These are phyloP conservation scores for Pantala flavescens DNA, from an alignment of 1,140 invertebrate species.

Conservation along the genomic window DNA sequence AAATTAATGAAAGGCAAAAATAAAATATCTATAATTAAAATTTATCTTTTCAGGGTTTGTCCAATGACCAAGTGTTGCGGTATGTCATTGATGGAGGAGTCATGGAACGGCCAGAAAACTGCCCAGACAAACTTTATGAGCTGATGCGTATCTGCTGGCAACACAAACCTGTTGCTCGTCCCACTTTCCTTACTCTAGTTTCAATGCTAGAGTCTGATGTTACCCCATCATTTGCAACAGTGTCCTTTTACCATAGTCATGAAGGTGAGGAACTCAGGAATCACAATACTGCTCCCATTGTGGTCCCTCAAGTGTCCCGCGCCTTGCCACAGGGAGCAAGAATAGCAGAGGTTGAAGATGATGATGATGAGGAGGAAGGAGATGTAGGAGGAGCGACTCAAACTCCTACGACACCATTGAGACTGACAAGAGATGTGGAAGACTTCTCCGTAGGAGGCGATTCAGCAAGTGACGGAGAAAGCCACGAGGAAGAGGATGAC, in stretches of 20 bases:
- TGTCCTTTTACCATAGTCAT: conserved; percentile 69
- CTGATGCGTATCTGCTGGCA: conserved; percentile 87
- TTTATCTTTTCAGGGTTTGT: conserved; percentile 42
- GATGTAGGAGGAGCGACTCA: conserved; percentile 16
- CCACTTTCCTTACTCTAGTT: conserved; percentile 74
- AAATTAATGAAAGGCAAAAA: no score
- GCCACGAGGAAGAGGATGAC: background rate
- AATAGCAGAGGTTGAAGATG: background rate
- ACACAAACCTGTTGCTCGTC: conserved; percentile 59
- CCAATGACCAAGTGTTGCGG: conserved; percentile 66
- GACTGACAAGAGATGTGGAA: conserved; percentile 11
- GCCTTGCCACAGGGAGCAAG: background rate
- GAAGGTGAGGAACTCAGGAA: conserved; percentile 46
- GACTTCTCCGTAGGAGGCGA: conserved; percentile 11
- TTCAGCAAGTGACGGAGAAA: background rate
- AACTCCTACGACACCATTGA: conserved; percentile 14
- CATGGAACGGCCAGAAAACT: conserved; percentile 88
- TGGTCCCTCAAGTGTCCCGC: background rate
- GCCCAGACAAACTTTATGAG: conserved; percentile 77
- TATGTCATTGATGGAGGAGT: conserved; percentile 84
- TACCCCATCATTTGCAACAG: conserved; percentile 45
- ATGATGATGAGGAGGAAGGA: conserved; percentile 23
- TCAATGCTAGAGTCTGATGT: conserved; percentile 47
- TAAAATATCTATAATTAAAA: no score
- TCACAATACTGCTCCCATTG: background rate